Percentiles rank a stretch among this genome's conserved stretches.
Conservation (phyloP, 2,113 vertebrate species). For the Oreocharis arfaki region DNA sequence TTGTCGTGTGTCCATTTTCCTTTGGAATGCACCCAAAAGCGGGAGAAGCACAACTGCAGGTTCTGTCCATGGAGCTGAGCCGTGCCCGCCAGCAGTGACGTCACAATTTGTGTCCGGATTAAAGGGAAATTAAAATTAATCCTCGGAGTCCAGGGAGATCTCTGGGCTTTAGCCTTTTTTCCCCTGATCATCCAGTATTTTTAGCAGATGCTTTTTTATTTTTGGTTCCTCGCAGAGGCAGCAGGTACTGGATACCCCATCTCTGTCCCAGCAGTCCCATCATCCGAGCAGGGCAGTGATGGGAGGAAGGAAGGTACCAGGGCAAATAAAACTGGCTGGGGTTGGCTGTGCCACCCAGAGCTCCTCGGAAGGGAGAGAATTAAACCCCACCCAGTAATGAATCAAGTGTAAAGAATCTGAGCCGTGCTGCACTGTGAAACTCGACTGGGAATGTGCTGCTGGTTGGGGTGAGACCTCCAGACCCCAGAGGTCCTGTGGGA, state of each 20-base stretch:
- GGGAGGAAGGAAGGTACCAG: not conserved
- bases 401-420: not conserved
- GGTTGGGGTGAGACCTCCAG: not conserved
- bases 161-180: not conserved
- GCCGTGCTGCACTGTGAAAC: accelerated
- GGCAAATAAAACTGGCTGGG: not conserved
- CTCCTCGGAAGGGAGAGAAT: not conserved
- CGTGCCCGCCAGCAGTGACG: accelerated
- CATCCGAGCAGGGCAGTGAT: not conserved
- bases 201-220: conserved; percentile 2
- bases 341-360: not conserved
- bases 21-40: not conserved
- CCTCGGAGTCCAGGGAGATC: not conserved
- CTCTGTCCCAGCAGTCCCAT: not conserved
- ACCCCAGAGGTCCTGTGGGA: not conserved
- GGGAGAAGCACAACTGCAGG: not conserved
- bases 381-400: not conserved
- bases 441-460: not conserved
- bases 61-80: not conserved
- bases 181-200: not conserved
- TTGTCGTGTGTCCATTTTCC: not conserved
- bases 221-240: not conserved
- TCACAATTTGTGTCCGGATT: not conserved
- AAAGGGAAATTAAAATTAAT: conserved; percentile 34
- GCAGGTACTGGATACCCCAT: not conserved